Conservation (phyloP, 2,888 invertebrate genomes). For the Timema podura region DNA sequence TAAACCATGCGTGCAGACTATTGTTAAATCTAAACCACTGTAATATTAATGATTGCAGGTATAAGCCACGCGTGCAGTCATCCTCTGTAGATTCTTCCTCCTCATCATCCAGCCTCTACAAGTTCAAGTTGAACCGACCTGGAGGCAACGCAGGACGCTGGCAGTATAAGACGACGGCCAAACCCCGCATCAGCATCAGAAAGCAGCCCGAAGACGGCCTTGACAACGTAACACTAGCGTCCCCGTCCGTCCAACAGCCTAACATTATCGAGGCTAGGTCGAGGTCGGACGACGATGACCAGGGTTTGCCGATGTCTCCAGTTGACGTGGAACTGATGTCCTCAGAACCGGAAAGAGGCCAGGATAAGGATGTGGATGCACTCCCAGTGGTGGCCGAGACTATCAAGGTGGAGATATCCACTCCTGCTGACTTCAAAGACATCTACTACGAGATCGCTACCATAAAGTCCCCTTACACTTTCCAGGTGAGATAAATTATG, state of each 20-base stretch:
- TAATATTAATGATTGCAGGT: slow-evolving; percentile 48
- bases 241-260: slow-evolving; percentile 42
- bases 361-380: background rate
- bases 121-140: slow-evolving; percentile 75
- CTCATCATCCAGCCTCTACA: slow-evolving; percentile 63
- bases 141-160: slow-evolving; percentile 64
- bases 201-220: slow-evolving; percentile 30
- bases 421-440: slow-evolving; percentile 79
- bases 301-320: slow-evolving; percentile 53
- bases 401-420: slow-evolving; percentile 82
- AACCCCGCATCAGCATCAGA: slow-evolving; percentile 74
- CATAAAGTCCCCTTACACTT: slow-evolving; percentile 83
- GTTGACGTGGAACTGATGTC: slow-evolving; percentile 49
- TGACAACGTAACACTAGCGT: slow-evolving; percentile 40
- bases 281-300: slow-evolving; percentile 46
- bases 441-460: slow-evolving; percentile 87
- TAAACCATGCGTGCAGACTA: no score
- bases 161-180: slow-evolving; percentile 87
- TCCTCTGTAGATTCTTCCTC: slow-evolving; percentile 42
- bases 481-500: slow-evolving; percentile 61
- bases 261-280: slow-evolving; percentile 18
- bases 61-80: slow-evolving; percentile 53
- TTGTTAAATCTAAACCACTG: no score
- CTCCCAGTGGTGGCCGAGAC: slow-evolving; percentile 64
- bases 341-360: slow-evolving; percentile 29